Conservation (phyloP, 2,797 vertebrate genomes). For the Callimico goeldii region DNA sequence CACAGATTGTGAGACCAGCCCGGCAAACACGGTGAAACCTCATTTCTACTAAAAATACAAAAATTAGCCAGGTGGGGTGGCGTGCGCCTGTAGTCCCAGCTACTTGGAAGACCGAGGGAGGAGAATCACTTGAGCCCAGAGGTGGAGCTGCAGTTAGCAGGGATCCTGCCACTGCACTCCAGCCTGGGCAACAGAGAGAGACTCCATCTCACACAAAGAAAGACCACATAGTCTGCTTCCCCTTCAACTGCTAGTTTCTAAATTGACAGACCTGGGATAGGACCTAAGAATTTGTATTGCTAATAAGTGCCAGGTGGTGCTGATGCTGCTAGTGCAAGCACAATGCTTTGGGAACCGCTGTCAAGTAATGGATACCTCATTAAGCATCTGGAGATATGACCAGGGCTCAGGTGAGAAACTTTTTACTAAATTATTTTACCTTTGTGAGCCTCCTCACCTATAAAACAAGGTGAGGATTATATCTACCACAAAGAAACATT, state of each 20-base stretch:
- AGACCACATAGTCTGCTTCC: not conserved
- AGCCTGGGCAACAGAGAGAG: no score
- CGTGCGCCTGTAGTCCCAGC: not conserved
- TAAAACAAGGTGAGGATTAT: not conserved
- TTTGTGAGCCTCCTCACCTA: not conserved
- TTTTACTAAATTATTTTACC: not conserved
- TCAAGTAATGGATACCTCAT: not conserved
- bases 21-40: not conserved
- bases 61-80: not conserved
- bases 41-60: not conserved
- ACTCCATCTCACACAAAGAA: no score
- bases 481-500: not conserved
- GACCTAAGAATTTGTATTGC: not conserved
- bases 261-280: not conserved
- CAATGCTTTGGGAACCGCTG: not conserved
- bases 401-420: not conserved
- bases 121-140: not conserved
- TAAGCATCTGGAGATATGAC: no score
- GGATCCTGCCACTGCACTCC: not conserved
- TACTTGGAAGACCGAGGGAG: not conserved
- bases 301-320: not conserved
- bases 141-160: not conserved
- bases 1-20: not conserved
- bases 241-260: not conserved
- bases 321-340: not conserved